Base-by-base conservation (phyloP, 2,888 invertebrate genomes). In the Drosophila stalkeri region DNA sequence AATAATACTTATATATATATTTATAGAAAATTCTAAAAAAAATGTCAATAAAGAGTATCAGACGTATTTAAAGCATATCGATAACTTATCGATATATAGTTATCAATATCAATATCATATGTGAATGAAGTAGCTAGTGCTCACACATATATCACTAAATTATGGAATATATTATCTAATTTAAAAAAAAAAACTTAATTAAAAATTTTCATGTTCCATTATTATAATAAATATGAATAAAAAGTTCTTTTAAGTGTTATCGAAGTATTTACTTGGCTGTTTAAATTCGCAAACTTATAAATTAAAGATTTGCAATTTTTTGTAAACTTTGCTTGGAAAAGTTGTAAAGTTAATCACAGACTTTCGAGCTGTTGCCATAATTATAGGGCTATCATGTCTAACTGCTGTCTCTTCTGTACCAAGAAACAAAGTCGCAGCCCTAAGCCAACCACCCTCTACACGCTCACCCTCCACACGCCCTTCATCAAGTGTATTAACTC, bases 361-460 rank as follows among this genome's bases (percentile, higher is more conserved):
- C 27, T 8, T 12, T 37, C 3, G 20, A 43, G 20, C n/a, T 11
- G 16, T 20, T 16, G 16, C 33, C 35, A 20, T 55, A 67, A 67
- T 49, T 67, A 55, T n/a, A 27, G 12, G 68, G 66, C 35, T 67
- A 57, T 69, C 67, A 43, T 57, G 43, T 7, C 18, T 23, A 23
- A 44, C 20, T 41, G 18, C 6, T 9, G 16, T 3, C 31, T 6
- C 39, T 16, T 31, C 9, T 16, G 20, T 14, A 7, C 18, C 31
- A 18, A 18, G 31, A 1, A 43, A 23, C 14, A 27, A 27, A 41
- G 31, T 12, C 52, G 23, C 23, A 12, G 7, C 39, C 55, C 55
- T 11, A 18, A 2, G 1, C 27, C 39, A 9, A 6, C 8, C 14
- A 16, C 44, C 1, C 7, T 27, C 9, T 23, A 0, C n/a, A 2